Evolutionary conservation across 2,888 invertebrate genomes (phyloP).

Genomic region (Pterostichus madidus): DNA sequence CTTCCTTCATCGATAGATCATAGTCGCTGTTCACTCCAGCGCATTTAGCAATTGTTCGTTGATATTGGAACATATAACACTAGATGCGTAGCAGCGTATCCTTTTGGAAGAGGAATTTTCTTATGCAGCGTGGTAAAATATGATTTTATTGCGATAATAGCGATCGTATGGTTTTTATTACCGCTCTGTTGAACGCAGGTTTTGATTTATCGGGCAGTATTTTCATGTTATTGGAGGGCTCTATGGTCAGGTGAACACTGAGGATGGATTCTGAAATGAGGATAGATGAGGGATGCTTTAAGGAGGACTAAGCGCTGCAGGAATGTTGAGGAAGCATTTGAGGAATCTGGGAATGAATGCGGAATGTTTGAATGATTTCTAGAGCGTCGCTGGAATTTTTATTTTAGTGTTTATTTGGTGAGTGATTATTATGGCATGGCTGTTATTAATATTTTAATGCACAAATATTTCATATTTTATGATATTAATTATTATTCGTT

Average conservation of each 20-base stretch:
- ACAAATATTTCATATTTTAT: too few relatives aligned
- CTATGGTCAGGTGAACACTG: constrained; percentile 7
- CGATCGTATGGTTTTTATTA: constrained; percentile 57
- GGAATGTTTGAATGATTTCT: constrained; percentile 20
- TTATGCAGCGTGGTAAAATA: constrained; percentile 60
- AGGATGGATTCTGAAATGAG: constrained; percentile 5
- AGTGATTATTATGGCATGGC: too few relatives aligned
- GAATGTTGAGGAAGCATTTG: not conserved
- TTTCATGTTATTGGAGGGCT: constrained; percentile 56
- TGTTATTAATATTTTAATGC: too few relatives aligned
- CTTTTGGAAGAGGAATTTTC: constrained; percentile 10
- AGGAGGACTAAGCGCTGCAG: not conserved
- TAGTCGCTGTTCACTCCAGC: too few relatives aligned
- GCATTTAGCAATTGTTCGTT: too few relatives aligned
- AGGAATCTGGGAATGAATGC: not conserved
- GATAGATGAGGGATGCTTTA: not conserved
- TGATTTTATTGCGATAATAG: constrained; percentile 67
- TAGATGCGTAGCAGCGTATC: not conserved
- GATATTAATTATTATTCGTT: too few relatives aligned
- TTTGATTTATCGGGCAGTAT: constrained; percentile 60
- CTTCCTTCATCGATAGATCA: too few relatives aligned
- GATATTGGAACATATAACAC: too few relatives aligned
- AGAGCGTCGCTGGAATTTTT: constrained; percentile 5
- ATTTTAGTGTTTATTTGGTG: not conserved
- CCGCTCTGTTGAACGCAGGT: constrained; percentile 49